Evolutionary conservation across 2,888 invertebrate species (phyloP).

Genomic region (Lasioglossum pauxillum): DNA sequence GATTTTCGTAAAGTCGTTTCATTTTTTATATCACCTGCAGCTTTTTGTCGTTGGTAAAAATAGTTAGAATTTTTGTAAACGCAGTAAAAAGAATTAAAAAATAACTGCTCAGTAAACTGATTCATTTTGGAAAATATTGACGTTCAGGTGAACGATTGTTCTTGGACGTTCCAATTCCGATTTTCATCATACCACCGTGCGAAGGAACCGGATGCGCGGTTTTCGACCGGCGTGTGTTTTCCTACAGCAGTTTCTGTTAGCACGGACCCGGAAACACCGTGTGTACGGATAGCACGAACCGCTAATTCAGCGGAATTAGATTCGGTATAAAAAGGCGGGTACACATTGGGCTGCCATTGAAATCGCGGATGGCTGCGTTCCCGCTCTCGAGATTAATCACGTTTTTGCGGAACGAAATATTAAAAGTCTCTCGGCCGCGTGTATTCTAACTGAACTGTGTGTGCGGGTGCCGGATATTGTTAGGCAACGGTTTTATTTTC

Average conservation of each 20-base stretch:
- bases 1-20: neutral
- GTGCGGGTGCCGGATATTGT: neutral
- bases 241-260: constrained; percentile 26
- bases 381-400: constrained; percentile 12
- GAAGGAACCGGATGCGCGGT: constrained; percentile 12
- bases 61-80: no score
- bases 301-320: constrained; percentile 42
- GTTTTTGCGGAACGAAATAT: neutral
- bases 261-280: constrained; percentile 6
- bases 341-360: constrained; percentile 14
- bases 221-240: constrained; percentile 22
- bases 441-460: neutral
- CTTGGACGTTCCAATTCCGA: neutral
- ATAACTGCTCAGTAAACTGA: neutral
- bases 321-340: constrained; percentile 12
- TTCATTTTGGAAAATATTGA: neutral
- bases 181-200: neutral
- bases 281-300: constrained; percentile 22
- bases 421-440: neutral
- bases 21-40: no score
- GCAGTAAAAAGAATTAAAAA: no score
- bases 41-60: no score
- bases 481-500: constrained; percentile 1
- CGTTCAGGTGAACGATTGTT: neutral
- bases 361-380: constrained; percentile 9